Percentiles rank a stretch among this genome's conserved stretches.
Conservation (phyloP, 2,888 invertebrate species). For the Tetranychus truncatus region DNA sequence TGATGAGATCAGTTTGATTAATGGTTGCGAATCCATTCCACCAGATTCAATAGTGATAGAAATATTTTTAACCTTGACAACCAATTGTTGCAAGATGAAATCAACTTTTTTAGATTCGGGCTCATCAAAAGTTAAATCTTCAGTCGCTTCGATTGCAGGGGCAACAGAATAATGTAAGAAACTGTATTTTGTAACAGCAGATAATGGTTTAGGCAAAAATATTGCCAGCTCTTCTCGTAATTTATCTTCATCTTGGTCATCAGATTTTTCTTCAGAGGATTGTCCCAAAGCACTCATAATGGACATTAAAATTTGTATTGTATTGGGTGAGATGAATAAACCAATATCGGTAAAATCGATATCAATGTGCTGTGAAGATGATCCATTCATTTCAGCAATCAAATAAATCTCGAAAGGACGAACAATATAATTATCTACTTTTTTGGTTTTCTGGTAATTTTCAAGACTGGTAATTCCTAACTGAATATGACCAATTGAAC, state of each 20-base stretch:
- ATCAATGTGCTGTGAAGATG: conserved; percentile 7
- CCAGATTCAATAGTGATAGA: conserved; percentile 20
- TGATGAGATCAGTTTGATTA: conserved; percentile 20
- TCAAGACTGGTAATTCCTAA: conserved; percentile 18
- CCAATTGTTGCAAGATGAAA: conserved; percentile 7
- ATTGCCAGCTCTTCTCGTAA: neutral
- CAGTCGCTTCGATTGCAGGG: conserved; percentile 14
- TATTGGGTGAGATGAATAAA: conserved; percentile 13
- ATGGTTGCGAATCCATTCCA: conserved; percentile 20
- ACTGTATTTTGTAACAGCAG: neutral
- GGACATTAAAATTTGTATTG: conserved; percentile 11
- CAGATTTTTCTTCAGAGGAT: neutral
- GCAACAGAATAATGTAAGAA: neutral
- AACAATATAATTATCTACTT: conserved; percentile 19
- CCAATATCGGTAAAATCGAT: conserved; percentile 12
- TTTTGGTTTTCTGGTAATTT: conserved; percentile 11
- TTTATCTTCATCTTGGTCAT: conserved; percentile 8
- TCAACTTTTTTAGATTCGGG: neutral
- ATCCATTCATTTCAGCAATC: conserved; percentile 16
- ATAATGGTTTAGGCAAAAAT: conserved; percentile 7
- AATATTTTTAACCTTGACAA: conserved; percentile 17
- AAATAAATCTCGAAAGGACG: conserved; percentile 14
- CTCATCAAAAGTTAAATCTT: conserved; percentile 1
- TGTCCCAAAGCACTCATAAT: conserved; percentile 9
- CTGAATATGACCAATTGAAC: conserved; percentile 18